Evolutionary conservation across 2,113 vertebrate genomes (phyloP).

Genomic region (Phainopepla nitens): DNA sequence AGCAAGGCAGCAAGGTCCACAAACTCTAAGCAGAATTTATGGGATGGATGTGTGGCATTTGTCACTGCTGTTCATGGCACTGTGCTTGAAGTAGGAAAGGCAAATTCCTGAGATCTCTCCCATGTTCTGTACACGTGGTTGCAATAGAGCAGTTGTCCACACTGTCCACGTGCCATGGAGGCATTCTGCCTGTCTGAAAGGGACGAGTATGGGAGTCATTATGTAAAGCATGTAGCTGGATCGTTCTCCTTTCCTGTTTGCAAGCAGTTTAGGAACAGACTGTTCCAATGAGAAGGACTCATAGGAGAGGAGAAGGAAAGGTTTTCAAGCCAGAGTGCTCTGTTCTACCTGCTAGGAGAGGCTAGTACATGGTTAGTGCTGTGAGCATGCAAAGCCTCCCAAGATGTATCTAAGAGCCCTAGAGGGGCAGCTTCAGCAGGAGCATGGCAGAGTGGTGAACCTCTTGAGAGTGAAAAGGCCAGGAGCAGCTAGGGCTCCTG

Average conservation of each 20-base stretch:
- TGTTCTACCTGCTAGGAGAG: neutral
- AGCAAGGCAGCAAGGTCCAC: neutral
- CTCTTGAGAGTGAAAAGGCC: neutral
- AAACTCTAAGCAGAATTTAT: neutral
- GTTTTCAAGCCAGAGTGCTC: rapidly evolving
- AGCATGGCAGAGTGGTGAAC: neutral
- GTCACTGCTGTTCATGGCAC: neutral
- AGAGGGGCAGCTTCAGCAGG: neutral
- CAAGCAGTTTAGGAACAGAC: neutral
- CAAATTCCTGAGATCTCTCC: neutral
- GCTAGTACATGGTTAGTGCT: neutral
- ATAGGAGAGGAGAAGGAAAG: neutral
- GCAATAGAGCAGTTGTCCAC: neutral
- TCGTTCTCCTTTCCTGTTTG: neutral
- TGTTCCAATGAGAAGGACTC: neutral
- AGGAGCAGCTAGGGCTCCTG: neutral
- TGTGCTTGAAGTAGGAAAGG: neutral
- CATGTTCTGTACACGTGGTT: rapidly evolving
- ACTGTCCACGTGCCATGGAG: neutral
- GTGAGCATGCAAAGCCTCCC: rapidly evolving
- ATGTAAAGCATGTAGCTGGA: neutral
- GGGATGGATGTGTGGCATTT: neutral
- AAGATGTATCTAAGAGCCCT: rapidly evolving
- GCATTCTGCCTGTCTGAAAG: neutral
- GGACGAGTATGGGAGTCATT: neutral